Evolutionary conservation across 1,140 invertebrate species (phyloP).

Genomic region (Drosophila bocqueti): DNA sequence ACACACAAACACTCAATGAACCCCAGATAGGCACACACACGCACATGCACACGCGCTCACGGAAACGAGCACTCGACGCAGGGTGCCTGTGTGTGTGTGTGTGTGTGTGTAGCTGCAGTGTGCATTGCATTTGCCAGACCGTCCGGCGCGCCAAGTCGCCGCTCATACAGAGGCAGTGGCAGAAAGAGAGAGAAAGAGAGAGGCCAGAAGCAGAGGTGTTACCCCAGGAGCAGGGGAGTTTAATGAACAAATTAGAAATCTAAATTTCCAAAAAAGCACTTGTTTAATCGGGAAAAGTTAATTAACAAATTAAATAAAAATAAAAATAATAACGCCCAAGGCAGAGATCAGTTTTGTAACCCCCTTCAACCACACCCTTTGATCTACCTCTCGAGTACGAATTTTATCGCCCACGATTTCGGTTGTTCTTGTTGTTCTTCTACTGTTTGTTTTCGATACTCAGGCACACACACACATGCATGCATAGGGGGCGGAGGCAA

Average conservation of each 20-base stretch:
- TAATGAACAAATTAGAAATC: neutral
- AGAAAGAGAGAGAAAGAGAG: neutral
- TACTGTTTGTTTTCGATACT: slow-evolving; percentile 75
- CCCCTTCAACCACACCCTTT: neutral
- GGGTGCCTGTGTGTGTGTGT: slow-evolving; percentile 23
- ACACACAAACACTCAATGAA: slow-evolving; percentile 57
- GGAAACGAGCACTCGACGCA: slow-evolving; percentile 27
- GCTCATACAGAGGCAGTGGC: slow-evolving; percentile 46
- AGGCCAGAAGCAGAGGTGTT: slow-evolving; percentile 4
- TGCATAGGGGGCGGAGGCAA: slow-evolving; percentile 22
- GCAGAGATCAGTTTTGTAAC: neutral
- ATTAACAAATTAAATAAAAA: neutral
- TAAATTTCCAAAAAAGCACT: too few species aligned
- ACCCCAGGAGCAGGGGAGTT: neutral
- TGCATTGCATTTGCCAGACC: slow-evolving; percentile 68
- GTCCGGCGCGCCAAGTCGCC: slow-evolving; percentile 56
- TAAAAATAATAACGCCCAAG: neutral
- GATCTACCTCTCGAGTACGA: slow-evolving; percentile 55
- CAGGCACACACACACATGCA: slow-evolving; percentile 33
- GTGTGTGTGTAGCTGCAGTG: slow-evolving; percentile 27
- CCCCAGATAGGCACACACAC: slow-evolving; percentile 33
- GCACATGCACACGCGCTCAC: slow-evolving; percentile 15
- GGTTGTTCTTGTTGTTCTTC: slow-evolving; percentile 51
- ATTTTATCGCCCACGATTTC: slow-evolving; percentile 78
- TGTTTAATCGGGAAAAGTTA: neutral